Conservation (phyloP, 2,888 invertebrate species). For the Opisthograptis luteolata region DNA sequence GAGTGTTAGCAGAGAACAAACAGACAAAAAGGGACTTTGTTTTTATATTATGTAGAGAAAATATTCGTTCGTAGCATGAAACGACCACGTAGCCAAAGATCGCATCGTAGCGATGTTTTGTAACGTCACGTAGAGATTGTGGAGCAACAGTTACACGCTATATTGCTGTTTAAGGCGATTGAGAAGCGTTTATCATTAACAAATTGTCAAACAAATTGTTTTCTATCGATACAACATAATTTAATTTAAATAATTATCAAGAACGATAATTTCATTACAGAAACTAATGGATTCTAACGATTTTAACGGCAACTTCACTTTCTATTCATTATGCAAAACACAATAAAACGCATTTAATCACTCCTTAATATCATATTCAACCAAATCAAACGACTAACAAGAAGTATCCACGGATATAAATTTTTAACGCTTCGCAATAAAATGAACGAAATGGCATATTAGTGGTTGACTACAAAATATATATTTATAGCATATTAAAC, state of each 20-base stretch:
- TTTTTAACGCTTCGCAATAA: conserved; percentile 67
- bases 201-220: conserved; percentile 22
- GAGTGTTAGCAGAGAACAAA: no score
- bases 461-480: conserved; percentile 72
- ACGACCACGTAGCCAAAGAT: neutral
- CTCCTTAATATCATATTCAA: conserved; percentile 68
- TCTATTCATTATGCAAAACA: conserved; percentile 55
- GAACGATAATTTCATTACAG: conserved; percentile 31
- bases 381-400: conserved; percentile 71
- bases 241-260: conserved; percentile 35
- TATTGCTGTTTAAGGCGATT: neutral
- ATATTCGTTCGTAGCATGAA: neutral
- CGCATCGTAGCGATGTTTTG: neutral
- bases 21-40: no score
- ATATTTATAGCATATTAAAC: conserved; percentile 78
- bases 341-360: conserved; percentile 66
- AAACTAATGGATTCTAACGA: conserved; percentile 36
- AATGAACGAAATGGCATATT: conserved; percentile 75
- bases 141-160: neutral
- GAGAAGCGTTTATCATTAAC: conserved; percentile 9
- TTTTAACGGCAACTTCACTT: conserved; percentile 39
- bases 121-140: neutral
- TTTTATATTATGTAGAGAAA: no score
- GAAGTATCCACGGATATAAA: conserved; percentile 68
- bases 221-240: conserved; percentile 29